phyloP scores from a whole-genome alignment of 2,797 vertebrate species.

The Sylvia borin region DNA sequence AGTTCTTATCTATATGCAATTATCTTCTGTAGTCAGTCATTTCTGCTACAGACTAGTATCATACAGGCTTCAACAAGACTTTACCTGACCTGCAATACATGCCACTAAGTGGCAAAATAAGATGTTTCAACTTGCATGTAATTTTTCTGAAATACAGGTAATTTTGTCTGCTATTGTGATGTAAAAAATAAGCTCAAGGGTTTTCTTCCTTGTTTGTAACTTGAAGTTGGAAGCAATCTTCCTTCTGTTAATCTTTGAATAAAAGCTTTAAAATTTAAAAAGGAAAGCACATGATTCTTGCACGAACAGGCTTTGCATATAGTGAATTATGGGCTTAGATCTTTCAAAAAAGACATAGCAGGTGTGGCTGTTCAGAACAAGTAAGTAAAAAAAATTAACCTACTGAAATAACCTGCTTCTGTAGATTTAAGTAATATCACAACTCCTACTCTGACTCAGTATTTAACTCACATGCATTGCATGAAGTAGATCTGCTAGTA shows the following conservation, averaged over 20 bases:
- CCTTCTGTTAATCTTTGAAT: background rate
- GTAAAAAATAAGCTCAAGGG: background rate
- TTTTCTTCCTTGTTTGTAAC: background rate
- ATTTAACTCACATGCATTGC: constrained; percentile 81
- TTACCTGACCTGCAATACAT: background rate
- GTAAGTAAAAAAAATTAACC: background rate
- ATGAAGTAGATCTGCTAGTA: constrained; percentile 82
- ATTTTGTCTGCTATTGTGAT: background rate
- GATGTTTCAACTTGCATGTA: background rate
- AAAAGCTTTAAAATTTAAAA: background rate
- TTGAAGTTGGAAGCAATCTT: background rate
- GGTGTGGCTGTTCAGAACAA: background rate
- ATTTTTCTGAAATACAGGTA: background rate
- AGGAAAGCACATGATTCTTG: background rate
- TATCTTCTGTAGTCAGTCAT: background rate
- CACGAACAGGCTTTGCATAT: background rate
- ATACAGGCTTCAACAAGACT: background rate
- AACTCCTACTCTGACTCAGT: background rate
- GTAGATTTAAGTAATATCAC: background rate
- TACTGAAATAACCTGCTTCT: background rate
- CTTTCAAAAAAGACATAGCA: background rate
- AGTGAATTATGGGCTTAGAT: background rate
- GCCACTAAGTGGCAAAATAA: background rate
- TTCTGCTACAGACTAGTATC: background rate
- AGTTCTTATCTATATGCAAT: background rate